phyloP scores from a whole-genome alignment of 1,140 invertebrate genomes.

The Sinonovacula constricta region DNA sequence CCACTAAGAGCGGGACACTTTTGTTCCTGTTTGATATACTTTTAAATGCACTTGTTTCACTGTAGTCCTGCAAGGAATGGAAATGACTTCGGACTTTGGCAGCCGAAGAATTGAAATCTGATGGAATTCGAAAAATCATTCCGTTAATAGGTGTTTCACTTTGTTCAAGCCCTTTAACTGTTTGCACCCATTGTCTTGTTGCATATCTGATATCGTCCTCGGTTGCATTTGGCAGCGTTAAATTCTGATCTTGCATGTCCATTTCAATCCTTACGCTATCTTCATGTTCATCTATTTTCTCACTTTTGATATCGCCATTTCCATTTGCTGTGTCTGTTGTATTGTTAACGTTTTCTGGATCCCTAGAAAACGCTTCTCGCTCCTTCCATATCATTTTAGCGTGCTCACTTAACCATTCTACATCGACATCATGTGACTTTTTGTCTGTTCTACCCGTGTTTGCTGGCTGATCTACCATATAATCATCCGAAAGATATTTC shows the following conservation, averaged over 20 bases:
- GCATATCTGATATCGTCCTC: conserved; percentile 29
- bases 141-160: conserved; percentile 37
- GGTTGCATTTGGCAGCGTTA: conserved; percentile 14
- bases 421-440: not conserved
- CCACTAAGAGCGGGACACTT: conserved; percentile 38
- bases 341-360: not conserved
- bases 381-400: conserved; percentile 41
- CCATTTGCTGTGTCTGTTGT: not conserved
- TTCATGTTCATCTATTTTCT: not conserved
- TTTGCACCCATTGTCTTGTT: conserved; percentile 47
- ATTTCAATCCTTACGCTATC: not conserved
- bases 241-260: not conserved
- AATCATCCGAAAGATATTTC: conserved; percentile 46
- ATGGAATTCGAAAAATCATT: conserved; percentile 43
- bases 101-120: conserved; percentile 38
- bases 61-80: conserved; percentile 39
- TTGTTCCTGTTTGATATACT: conserved; percentile 39
- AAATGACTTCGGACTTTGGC: conserved; percentile 39
- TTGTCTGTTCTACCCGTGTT: not conserved
- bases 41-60: conserved; percentile 4
- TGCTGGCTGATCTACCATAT: not conserved
- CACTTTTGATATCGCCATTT: conserved; percentile 1
- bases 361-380: conserved; percentile 14
- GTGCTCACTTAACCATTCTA: conserved; percentile 25
- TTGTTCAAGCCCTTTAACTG: conserved; percentile 22